phyloP scores from a whole-genome alignment of 23 tunicate species.

The Oikopleura albicans region DNA sequence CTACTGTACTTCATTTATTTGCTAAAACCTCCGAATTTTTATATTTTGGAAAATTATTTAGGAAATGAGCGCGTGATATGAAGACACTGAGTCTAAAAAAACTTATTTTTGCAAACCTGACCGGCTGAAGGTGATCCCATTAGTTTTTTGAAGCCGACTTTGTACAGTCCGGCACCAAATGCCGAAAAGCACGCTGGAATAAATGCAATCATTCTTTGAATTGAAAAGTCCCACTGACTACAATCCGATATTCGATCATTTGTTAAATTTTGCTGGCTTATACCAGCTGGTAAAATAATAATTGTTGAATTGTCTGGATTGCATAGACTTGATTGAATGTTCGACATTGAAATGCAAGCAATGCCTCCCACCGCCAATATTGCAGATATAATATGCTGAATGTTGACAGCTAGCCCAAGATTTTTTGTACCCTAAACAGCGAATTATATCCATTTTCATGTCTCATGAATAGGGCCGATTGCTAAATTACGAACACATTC shows the following conservation, averaged over 20 bases:
- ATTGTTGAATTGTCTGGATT: background rate
- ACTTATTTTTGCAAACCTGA: conserved; percentile 24
- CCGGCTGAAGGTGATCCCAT: conserved; percentile 45
- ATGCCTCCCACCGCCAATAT: background rate
- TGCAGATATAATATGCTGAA: background rate
- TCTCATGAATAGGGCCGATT: too few species aligned
- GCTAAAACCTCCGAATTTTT: too few species aligned
- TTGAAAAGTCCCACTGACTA: background rate
- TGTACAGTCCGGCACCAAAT: conserved; percentile 68
- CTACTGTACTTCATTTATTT: too few species aligned
- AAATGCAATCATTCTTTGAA: conserved; percentile 20
- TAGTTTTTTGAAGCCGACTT: conserved; percentile 51
- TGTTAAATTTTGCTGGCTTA: background rate
- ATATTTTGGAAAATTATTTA: too few species aligned
- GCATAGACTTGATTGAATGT: background rate
- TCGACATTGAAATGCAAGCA: background rate
- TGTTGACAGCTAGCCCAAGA: background rate
- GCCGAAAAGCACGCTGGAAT: conserved; percentile 48
- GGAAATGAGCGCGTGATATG: too few species aligned
- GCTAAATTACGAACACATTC: too few species aligned
- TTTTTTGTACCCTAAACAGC: background rate
- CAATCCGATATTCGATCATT: background rate
- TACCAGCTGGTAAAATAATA: background rate
- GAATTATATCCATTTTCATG: background rate
- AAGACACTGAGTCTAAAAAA: too few species aligned